Conservation (phyloP, 2,113 vertebrate species). For the Lanius ludovicianus region DNA sequence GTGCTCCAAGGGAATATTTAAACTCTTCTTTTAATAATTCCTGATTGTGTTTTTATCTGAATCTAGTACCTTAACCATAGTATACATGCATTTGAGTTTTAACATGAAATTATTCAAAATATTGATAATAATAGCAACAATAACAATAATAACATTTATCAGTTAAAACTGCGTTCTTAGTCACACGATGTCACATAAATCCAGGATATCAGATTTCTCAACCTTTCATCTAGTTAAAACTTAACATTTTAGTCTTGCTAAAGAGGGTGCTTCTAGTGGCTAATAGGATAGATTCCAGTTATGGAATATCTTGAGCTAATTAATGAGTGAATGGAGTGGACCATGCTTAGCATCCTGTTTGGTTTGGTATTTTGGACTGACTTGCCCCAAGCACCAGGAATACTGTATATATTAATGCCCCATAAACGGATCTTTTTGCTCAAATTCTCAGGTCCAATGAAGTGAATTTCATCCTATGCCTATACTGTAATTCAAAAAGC, state of each 20-base stretch:
- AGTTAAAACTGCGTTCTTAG: constrained; percentile 13
- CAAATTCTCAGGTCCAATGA: not conserved
- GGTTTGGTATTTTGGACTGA: not conserved
- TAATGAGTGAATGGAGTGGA: not conserved
- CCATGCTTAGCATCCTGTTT: not conserved
- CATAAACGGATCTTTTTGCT: not conserved
- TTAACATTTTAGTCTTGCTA: constrained; percentile 41
- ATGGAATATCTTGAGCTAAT: constrained; percentile 15
- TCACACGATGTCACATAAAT: constrained; percentile 9
- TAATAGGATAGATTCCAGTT: constrained; percentile 10
- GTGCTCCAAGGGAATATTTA: constrained; percentile 14
- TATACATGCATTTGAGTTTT: not conserved
- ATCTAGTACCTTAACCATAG: not conserved
- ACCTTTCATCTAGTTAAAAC: constrained; percentile 41
- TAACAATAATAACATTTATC: not conserved
- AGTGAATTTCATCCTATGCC: not conserved
- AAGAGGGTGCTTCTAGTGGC: not conserved
- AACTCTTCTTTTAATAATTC: not conserved
- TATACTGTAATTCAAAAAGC: not conserved
- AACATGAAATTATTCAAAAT: not conserved
- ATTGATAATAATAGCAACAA: not conserved
- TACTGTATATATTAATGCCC: not conserved
- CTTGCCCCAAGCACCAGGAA: not conserved
- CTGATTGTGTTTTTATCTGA: not conserved
- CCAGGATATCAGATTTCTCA: constrained; percentile 40